A percentile compares a stretch with the other conserved stretches of the same genome.
Conservation (phyloP, 2,888 invertebrate genomes). For the Crioceris asparagi region DNA sequence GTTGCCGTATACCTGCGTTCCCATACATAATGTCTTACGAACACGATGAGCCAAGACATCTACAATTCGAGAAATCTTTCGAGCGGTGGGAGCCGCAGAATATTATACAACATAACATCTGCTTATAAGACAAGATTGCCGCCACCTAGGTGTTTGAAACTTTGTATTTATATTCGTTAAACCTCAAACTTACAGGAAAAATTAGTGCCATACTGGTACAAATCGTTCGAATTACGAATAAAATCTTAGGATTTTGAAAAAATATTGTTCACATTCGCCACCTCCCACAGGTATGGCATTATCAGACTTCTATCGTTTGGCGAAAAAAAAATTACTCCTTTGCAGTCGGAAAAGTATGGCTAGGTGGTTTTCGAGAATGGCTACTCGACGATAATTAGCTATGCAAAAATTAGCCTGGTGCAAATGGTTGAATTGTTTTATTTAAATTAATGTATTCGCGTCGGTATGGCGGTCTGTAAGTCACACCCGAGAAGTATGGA, state of each 20-base stretch:
- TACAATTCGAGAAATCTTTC: neutral
- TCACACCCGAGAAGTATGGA: no score
- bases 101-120: neutral
- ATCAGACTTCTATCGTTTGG: neutral
- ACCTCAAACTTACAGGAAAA: conserved; percentile 3
- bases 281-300: neutral
- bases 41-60: neutral
- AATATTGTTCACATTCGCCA: neutral
- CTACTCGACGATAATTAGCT: no score
- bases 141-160: conserved; percentile 2
- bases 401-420: no score
- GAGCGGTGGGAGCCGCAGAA: neutral
- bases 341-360: no score
- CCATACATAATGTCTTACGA: neutral
- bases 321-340: no score
- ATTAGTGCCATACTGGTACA: conserved; percentile 5
- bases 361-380: no score
- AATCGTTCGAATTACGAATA: conserved; percentile 2
- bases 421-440: no score
- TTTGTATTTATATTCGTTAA: conserved; percentile 3
- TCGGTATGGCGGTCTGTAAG: no score
- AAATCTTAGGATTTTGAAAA: conserved; percentile 3
- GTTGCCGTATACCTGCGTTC: neutral
- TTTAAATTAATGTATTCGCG: no score
- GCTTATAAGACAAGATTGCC: conserved; percentile 2